phyloP scores from a whole-genome alignment of 2,113 vertebrate genomes.

The Apteryx mantelli region DNA sequence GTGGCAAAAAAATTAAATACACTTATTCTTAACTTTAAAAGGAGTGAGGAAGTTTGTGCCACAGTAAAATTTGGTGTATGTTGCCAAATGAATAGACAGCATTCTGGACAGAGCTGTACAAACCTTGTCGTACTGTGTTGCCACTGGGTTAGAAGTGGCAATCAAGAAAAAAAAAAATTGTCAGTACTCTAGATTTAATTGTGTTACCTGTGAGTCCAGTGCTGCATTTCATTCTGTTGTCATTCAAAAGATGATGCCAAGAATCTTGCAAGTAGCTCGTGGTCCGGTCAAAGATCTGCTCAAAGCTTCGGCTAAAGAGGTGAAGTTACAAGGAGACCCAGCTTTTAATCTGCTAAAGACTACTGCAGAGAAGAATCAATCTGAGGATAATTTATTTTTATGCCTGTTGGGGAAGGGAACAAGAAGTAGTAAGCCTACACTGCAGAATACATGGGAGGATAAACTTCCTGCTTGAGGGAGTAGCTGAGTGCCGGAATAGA shows the following conservation, averaged over 20 bases:
- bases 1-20: neutral
- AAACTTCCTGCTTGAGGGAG: neutral
- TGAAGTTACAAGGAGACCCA: neutral
- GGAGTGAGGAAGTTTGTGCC: neutral
- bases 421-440: neutral
- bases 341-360: neutral
- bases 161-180: neutral
- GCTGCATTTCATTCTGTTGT: neutral
- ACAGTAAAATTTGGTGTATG: neutral
- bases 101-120: neutral
- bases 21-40: neutral
- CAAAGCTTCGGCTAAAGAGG: neutral
- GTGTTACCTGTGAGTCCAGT: neutral
- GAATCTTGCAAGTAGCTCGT: neutral
- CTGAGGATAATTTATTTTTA: neutral
- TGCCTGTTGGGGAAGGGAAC: neutral
- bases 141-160: neutral
- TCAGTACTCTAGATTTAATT: neutral
- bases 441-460: neutral
- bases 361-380: neutral
- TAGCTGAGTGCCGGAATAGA: neutral
- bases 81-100: neutral
- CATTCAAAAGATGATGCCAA: neutral
- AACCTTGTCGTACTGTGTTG: neutral
- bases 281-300: neutral